Conservation (phyloP, 2,113 vertebrate species). For the Nematolebias whitei region DNA sequence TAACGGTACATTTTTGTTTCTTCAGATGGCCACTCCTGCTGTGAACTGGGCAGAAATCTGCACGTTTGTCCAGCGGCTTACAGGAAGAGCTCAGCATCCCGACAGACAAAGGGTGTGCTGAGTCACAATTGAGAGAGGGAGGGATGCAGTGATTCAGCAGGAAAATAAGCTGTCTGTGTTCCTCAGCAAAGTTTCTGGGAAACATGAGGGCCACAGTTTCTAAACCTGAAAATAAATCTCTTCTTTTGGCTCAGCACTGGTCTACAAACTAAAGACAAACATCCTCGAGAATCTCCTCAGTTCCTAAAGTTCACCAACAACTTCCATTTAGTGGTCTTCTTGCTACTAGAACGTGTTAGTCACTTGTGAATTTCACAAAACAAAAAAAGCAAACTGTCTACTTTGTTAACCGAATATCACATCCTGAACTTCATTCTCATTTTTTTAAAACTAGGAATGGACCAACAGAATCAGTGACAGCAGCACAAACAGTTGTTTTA, state of each 20-base stretch:
- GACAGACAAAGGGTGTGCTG: constrained; percentile 38
- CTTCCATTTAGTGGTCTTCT: not conserved
- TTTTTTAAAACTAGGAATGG: constrained; percentile 1
- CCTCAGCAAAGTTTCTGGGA: constrained; percentile 12
- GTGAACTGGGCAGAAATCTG: constrained; percentile 26
- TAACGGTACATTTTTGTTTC: constrained; percentile 9
- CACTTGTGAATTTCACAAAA: not conserved
- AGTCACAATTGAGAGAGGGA: constrained; percentile 33
- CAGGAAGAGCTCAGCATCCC: constrained; percentile 38
- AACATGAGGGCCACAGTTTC: not conserved
- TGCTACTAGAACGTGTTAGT: not conserved
- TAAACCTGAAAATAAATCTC: constrained; percentile 4
- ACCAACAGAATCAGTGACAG: constrained; percentile 37
- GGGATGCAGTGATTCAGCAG: constrained; percentile 30
- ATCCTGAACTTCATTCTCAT: too few species aligned
- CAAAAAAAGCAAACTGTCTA: not conserved
- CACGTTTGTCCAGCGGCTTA: constrained; percentile 23
- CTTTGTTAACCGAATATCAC: constrained; percentile 35
- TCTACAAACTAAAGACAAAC: constrained; percentile 6
- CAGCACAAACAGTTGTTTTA: constrained; percentile 28
- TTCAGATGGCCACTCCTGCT: constrained; percentile 45
- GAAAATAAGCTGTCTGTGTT: constrained; percentile 23
- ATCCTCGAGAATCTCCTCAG: constrained; percentile 6
- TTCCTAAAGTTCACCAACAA: not conserved
- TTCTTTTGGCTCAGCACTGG: constrained; percentile 16